A percentile compares a stretch with the other conserved stretches of the same genome.
Conservation (phyloP, 2,797 vertebrate genomes). For the Eospalax fontanierii region DNA sequence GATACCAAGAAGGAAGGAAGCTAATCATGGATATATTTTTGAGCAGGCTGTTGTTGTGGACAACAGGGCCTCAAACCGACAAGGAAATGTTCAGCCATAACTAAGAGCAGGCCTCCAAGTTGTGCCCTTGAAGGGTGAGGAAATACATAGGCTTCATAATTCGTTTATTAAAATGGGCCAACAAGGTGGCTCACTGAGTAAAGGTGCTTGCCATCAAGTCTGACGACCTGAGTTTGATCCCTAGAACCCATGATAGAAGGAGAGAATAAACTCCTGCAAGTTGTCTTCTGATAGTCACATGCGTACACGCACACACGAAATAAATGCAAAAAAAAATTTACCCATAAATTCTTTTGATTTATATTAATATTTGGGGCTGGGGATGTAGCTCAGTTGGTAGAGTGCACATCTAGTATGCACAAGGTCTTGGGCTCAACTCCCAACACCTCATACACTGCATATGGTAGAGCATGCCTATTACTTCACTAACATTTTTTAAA, state of each 20-base stretch:
- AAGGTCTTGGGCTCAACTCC: background rate
- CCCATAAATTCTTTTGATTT: background rate
- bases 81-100: background rate
- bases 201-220: background rate
- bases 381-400: background rate
- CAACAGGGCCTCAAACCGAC: background rate
- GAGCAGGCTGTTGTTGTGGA: background rate
- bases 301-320: background rate
- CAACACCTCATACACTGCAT: no score
- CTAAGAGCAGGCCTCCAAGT: background rate
- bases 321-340: background rate
- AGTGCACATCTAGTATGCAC: background rate
- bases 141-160: background rate
- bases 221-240: background rate
- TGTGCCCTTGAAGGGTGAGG: background rate
- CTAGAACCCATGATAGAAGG: background rate
- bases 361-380: background rate
- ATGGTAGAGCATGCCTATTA: background rate
- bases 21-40: background rate
- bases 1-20: background rate
- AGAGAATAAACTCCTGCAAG: background rate
- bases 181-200: background rate
- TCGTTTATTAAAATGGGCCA: background rate
- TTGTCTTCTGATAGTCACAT: background rate
- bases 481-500: no score